These are phyloP conservation scores for Dicrurus megarhynchus DNA, from an alignment of 2,113 vertebrate species.

Conservation along the genomic window DNA sequence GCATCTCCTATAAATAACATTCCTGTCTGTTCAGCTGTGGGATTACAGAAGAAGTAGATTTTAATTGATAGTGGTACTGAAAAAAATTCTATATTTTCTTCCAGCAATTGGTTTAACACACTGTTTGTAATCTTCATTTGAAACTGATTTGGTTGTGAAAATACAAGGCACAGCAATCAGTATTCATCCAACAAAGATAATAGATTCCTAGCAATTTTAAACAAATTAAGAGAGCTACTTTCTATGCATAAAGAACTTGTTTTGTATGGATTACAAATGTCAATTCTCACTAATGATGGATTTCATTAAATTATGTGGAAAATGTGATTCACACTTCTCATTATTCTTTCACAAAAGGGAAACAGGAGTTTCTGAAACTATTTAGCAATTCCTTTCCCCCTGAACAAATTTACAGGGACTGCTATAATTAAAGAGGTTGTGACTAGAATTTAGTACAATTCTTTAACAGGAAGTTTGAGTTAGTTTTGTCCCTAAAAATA, in stretches of 20 bases:
- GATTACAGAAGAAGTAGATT: slow-evolving; percentile 69
- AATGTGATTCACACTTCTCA: slow-evolving; percentile 2
- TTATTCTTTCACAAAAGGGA: slow-evolving; percentile 17
- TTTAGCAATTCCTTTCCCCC: background rate
- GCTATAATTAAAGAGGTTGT: background rate
- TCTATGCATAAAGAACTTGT: background rate
- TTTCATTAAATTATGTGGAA: slow-evolving; percentile 42
- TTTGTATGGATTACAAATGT: background rate
- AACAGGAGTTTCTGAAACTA: background rate
- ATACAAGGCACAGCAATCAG: background rate
- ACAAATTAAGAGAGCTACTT: slow-evolving; percentile 3
- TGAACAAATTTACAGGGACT: background rate
- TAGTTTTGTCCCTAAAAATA: background rate
- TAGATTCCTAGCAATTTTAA: background rate
- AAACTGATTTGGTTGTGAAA: background rate
- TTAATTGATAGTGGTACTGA: slow-evolving; percentile 74
- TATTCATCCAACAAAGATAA: background rate
- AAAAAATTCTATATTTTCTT: slow-evolving; percentile 14
- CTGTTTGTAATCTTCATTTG: background rate
- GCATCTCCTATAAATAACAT: slow-evolving; percentile 93
- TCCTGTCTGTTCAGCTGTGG: slow-evolving; percentile 88
- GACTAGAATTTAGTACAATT: slow-evolving; percentile 9
- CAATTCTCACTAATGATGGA: background rate
- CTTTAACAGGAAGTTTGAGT: background rate
- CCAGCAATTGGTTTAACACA: background rate